These are phyloP conservation scores for Ennomos erosarius DNA, from an alignment of 2,888 invertebrate species.

Conservation along the genomic window DNA sequence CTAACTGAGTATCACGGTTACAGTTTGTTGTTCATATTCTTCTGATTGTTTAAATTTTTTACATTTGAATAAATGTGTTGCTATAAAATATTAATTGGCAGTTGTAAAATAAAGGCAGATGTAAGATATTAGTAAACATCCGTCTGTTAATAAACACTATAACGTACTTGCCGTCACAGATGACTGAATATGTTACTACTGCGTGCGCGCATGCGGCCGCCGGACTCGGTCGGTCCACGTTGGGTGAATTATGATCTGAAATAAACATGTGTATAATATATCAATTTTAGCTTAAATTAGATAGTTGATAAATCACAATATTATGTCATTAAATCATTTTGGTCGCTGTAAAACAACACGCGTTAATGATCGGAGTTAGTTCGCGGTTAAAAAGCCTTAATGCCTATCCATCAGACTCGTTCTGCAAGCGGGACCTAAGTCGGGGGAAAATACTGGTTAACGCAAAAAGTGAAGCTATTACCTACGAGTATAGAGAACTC, in stretches of 20 bases:
- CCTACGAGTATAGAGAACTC: conserved; percentile 5
- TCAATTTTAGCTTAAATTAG: conserved; percentile 17
- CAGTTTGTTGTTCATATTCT: background rate
- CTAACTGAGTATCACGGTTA: too few species aligned
- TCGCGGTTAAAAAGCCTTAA: background rate
- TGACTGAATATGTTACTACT: too few species aligned
- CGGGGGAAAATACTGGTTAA: background rate
- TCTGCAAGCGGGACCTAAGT: background rate
- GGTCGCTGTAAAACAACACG: background rate
- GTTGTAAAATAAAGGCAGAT: background rate
- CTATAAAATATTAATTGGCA: background rate
- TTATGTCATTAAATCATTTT: conserved; percentile 11
- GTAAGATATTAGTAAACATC: background rate
- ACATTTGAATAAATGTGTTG: background rate
- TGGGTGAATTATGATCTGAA: conserved; percentile 9
- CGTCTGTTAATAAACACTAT: background rate
- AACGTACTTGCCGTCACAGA: too few species aligned
- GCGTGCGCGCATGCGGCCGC: too few species aligned
- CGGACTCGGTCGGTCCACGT: conserved; percentile 4
- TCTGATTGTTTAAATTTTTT: too few species aligned
- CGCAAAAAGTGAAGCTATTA: background rate
- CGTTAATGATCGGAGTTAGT: background rate
- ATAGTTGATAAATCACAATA: conserved; percentile 16
- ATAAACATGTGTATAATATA: conserved; percentile 23
- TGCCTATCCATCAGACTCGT: background rate